phyloP scores from a whole-genome alignment of 2,888 invertebrate species.

The Eupithecia insigniata region DNA sequence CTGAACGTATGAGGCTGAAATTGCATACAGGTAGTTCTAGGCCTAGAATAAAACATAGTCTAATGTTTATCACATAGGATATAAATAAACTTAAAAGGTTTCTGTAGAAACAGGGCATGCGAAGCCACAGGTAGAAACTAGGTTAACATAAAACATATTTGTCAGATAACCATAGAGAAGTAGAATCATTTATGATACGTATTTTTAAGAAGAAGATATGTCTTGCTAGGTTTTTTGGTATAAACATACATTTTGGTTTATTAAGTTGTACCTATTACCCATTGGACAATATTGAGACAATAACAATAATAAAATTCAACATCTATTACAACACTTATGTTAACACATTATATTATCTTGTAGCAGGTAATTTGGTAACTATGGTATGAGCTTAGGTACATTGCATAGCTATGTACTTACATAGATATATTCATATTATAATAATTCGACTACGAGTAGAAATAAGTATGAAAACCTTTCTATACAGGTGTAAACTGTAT shows the following conservation, averaged over 20 bases:
- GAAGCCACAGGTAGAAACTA: too few species aligned
- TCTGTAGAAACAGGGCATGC: too few species aligned
- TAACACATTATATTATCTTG: conserved; percentile 1
- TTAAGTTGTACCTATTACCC: neutral
- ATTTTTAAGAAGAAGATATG: neutral
- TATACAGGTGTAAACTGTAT: neutral
- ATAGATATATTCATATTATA: neutral
- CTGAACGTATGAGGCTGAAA: too few species aligned
- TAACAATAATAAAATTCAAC: neutral
- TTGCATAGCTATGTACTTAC: neutral
- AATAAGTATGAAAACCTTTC: neutral
- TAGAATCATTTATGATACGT: neutral
- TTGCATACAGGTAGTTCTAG: too few species aligned
- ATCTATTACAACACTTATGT: conserved; percentile 11
- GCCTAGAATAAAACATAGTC: too few species aligned
- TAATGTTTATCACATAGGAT: too few species aligned
- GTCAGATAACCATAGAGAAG: neutral
- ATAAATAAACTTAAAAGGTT: too few species aligned
- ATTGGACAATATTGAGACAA: neutral
- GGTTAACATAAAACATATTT: neutral
- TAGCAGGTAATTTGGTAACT: neutral
- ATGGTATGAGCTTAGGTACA: neutral
- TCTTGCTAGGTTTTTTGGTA: too few species aligned
- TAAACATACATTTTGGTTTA: neutral
- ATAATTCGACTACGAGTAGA: neutral